These are phyloP conservation scores for Amaurobius ferox DNA, from an alignment of 2,888 invertebrate genomes.

Conservation along the genomic window DNA sequence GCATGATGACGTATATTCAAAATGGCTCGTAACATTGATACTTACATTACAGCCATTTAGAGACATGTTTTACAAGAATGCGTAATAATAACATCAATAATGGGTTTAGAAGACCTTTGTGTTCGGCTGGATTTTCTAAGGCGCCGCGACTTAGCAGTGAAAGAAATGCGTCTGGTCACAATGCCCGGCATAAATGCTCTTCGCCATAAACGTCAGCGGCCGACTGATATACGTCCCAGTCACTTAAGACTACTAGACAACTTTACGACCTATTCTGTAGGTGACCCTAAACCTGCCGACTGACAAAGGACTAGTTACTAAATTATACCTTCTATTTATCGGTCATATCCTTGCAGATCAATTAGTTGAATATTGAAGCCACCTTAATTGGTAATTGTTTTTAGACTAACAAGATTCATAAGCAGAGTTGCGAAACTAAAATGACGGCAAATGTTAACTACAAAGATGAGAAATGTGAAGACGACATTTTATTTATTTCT, in stretches of 20 bases:
- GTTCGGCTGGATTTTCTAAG: background rate
- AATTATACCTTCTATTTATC: too few species aligned
- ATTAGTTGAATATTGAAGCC: too few species aligned
- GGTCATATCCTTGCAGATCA: too few species aligned
- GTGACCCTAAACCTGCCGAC: conserved; percentile 29
- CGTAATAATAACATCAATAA: conserved; percentile 37
- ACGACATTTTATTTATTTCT: too few species aligned
- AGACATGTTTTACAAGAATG: conserved; percentile 9
- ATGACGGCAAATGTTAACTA: too few species aligned
- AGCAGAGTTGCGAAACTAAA: too few species aligned
- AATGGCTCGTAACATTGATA: too few species aligned
- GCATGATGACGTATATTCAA: too few species aligned
- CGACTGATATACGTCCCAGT: conserved; percentile 46
- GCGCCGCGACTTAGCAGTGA: conserved; percentile 24
- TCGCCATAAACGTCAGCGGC: conserved; percentile 48
- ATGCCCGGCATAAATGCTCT: conserved; percentile 36
- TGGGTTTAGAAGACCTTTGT: conserved; percentile 31
- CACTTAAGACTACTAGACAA: conserved; percentile 38
- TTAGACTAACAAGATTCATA: too few species aligned
- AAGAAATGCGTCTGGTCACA: conserved; percentile 25
- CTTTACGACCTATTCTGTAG: conserved; percentile 52
- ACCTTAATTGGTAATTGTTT: too few species aligned
- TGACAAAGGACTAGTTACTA: conserved; percentile 24
- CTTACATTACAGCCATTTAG: background rate
- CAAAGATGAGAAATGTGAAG: too few species aligned